These are phyloP conservation scores for Lamprotornis superbus DNA, from an alignment of 2,113 vertebrate species.

Conservation along the genomic window DNA sequence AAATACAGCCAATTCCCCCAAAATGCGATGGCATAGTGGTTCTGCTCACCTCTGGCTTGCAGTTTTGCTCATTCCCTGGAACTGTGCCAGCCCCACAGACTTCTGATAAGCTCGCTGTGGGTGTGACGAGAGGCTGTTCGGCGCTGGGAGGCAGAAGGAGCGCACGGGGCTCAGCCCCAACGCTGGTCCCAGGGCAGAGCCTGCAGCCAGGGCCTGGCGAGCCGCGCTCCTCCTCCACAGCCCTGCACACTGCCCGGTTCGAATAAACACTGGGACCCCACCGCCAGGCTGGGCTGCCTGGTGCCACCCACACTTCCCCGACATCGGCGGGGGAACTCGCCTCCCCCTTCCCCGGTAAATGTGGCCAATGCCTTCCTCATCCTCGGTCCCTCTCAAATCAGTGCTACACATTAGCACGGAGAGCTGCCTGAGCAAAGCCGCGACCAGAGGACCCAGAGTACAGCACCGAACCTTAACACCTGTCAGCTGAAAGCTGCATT, in stretches of 20 bases:
- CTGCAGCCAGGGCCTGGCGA: not conserved
- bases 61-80: not conserved
- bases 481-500: not conserved
- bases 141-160: fast-evolving
- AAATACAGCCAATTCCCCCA: not conserved
- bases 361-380: not conserved
- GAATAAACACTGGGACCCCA: fast-evolving
- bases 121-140: not conserved
- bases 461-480: not conserved
- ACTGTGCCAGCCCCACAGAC: not conserved
- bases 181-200: not conserved
- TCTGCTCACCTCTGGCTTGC: not conserved
- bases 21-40: not conserved
- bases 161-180: not conserved
- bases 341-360: not conserved
- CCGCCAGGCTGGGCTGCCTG: not conserved
- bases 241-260: fast-evolving
- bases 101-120: fast-evolving
- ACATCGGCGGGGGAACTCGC: fast-evolving
- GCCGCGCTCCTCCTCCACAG: not conserved
- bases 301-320: fast-evolving
- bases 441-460: not conserved
- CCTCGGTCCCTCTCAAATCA: not conserved
- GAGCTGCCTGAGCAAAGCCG: not conserved
- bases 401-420: not conserved